Conservation (phyloP, 2,113 vertebrate genomes). For the Gallinago jamesoni region DNA sequence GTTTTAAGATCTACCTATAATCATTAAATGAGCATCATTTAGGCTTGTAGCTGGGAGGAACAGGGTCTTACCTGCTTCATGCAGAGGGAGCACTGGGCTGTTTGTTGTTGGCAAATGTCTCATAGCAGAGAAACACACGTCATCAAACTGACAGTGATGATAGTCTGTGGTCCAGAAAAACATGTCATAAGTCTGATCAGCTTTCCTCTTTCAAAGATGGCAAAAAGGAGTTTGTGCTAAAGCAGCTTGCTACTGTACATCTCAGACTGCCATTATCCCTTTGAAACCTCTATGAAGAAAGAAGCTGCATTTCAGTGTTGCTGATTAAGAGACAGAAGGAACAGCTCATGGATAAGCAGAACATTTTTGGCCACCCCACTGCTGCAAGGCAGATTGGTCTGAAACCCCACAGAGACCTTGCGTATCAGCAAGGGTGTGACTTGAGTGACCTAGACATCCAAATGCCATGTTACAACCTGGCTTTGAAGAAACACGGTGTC, state of each 20-base stretch:
- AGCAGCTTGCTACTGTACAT: neutral
- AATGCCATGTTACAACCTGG: neutral
- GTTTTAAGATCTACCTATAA: neutral
- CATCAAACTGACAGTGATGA: neutral
- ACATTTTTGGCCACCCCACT: neutral
- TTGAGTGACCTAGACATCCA: neutral
- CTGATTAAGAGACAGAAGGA: neutral
- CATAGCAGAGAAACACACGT: neutral
- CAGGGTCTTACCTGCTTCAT: neutral
- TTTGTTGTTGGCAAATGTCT: neutral
- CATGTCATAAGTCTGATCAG: neutral
- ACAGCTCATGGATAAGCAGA: neutral
- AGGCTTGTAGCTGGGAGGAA: neutral
- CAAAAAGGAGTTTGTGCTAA: neutral
- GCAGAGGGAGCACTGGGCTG: neutral
- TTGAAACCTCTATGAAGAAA: neutral
- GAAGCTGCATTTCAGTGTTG: neutral
- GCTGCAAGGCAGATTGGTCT: neutral
- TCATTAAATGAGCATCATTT: neutral
- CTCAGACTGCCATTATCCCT: neutral
- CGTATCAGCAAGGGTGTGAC: neutral
- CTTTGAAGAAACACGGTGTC: rapidly evolving
- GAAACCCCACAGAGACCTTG: neutral
- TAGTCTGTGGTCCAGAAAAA: neutral
- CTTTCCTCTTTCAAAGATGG: neutral